Evolutionary conservation across 1,140 invertebrate genomes (phyloP), one percentile per base, ranked within the genome.

Genomic region (Trachelipus rathkii): DNA sequence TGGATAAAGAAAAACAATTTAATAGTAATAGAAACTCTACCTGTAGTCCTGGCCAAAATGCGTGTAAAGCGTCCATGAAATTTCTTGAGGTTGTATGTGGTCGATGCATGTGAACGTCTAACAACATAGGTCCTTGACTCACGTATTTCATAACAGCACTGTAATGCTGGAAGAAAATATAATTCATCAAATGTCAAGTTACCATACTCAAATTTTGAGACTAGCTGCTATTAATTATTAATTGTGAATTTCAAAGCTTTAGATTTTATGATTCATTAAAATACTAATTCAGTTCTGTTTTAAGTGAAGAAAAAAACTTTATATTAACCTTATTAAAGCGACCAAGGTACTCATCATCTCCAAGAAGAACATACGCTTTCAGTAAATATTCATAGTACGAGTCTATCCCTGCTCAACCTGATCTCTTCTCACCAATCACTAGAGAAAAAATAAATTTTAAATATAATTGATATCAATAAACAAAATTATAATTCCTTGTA

Each of bases 311-410:
- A n/a, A 1, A 33, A 10, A 46, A 46, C 19, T 33, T 44, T 11
- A 46, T 50, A 73, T 81, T 82, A 77, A 88, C 88, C 84, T 92
- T 91, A 84, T 97, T 97, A 85, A 98, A 98, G 76, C 96, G 76
- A 43, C 78, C 77, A 13, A 81, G 86, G 86, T 98, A 98, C 80
- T 92, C 92, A 83, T 90, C 95, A 88, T 90, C 97, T 84, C 86
- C 96, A 15, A 90, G 82, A 33, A 91, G 82, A 75, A 91, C 87
- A 78, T 91, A 91, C 2, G 95, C 95, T 86, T 99, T 99, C 19
- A 99, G 88, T 81, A 95, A 94, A 85, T 99, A 99, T 85, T 99
- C 97, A 85, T 98, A 99, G 85, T 99, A 99, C 0, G 95, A 98
- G 85, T 99, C 97, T 81, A 98, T 98, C 10, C 97, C 97, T 60